Evolutionary conservation across 2,113 vertebrate species (phyloP).

Genomic region (Larimichthys crocea): DNA sequence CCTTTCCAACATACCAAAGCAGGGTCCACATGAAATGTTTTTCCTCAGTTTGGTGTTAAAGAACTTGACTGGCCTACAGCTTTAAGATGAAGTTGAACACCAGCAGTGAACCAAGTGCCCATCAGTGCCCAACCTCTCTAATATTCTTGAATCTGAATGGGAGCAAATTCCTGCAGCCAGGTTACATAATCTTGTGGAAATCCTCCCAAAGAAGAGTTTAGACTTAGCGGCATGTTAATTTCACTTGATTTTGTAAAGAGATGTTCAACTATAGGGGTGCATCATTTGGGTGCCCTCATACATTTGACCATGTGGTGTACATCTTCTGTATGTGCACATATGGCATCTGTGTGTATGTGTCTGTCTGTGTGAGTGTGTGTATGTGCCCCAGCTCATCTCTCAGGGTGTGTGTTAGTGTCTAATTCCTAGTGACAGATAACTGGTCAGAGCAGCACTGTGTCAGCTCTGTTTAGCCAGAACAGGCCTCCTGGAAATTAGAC

Average conservation of each 20-base stretch:
- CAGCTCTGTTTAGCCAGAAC: constrained; percentile 82
- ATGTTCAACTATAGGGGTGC: background rate
- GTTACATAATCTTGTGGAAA: background rate
- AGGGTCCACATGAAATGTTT: background rate
- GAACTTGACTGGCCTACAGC: background rate
- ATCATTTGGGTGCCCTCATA: background rate
- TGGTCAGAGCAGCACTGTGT: constrained; percentile 74
- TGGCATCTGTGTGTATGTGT: constrained; percentile 5
- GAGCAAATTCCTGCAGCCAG: background rate
- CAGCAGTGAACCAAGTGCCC: background rate
- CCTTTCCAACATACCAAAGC: background rate
- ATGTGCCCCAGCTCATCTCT: constrained; percentile 55
- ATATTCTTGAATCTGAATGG: background rate
- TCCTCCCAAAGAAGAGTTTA: background rate
- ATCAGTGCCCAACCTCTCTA: background rate
- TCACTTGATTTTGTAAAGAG: background rate
- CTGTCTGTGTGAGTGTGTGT: constrained; percentile 8
- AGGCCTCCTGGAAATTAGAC: constrained; percentile 80
- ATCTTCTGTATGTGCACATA: background rate
- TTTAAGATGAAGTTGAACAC: background rate
- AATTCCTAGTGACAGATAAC: constrained; percentile 81
- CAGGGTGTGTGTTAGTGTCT: constrained; percentile 72
- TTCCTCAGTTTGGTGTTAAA: background rate
- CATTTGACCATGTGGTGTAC: background rate
- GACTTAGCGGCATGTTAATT: background rate